Evolutionary conservation across 2,797 vertebrate genomes (phyloP).

Genomic region (Carduelis carduelis): DNA sequence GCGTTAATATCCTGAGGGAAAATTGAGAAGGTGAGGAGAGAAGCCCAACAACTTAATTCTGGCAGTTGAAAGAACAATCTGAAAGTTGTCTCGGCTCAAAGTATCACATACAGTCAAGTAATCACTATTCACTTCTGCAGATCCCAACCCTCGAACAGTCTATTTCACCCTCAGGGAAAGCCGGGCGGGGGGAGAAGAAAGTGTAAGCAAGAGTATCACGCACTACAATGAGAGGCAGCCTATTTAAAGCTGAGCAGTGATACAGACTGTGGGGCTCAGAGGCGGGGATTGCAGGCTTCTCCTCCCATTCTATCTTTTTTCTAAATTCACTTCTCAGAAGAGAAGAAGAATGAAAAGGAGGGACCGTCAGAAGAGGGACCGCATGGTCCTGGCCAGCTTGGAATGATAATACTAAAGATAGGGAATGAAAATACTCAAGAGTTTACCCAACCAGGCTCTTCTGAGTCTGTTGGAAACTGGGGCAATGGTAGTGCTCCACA

Average conservation of each 20-base stretch:
- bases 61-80: conserved; percentile 43
- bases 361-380: neutral
- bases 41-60: conserved; percentile 53
- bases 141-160: neutral
- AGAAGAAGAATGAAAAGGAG: neutral
- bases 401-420: too few species aligned
- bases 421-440: neutral
- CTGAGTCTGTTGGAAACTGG: neutral
- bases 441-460: neutral
- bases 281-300: neutral
- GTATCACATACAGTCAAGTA: neutral
- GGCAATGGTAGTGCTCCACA: neutral
- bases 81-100: conserved; percentile 34
- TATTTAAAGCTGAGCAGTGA: neutral
- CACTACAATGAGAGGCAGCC: neutral
- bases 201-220: neutral
- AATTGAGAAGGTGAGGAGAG: conserved; percentile 44
- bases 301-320: neutral
- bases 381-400: neutral
- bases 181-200: neutral
- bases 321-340: neutral
- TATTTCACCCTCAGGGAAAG: neutral
- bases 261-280: neutral
- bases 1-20: conserved; percentile 19
- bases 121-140: conserved; percentile 10